Evolutionary conservation across 2,797 vertebrate species (phyloP), one percentile per base, ranked within the genome.

Genomic region (Carduelis carduelis): DNA sequence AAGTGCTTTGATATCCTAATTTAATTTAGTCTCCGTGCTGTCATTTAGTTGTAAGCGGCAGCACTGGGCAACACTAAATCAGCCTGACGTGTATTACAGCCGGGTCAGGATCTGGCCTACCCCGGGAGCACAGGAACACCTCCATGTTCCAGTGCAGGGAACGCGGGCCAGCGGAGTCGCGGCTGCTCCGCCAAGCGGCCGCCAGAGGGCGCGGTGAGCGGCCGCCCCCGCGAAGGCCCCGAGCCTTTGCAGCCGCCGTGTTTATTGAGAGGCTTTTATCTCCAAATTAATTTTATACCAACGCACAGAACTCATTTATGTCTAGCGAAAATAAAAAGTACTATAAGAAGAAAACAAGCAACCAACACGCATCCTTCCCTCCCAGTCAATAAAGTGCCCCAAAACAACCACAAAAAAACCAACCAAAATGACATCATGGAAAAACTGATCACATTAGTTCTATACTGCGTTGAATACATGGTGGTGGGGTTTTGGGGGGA

Each of bases 51-150:
- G 14, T 46, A 83, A 85, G n/a, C 39, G 46, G 70, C 39, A 88
- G 17, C 28, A 56, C 0, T 14, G 11, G 11, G 23, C 60, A 77
- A 32, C 27, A 83, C 21, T 9, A 34, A 30, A 61, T 9, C 18
- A 52, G 6, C 44, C 49, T 37, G 13, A 57, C 37, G 56, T 2
- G 43, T 7, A 34, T 23, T 14, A 11, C 9, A 37, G 10, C 53
- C 30, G 0, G 50, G 13, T 16, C 21, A 57, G 65, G 28, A 64
- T 9, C 18, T 19, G 20, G 56, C 37, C 68, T 6, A 16, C 7
- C 2, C 8, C 0, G 0, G 27, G 34, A 24, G 37, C 22, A 23
- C 11, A 21, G 20, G 35, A 44, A 30, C 28, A n/a, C 10, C n/a
- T 65, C 70, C 81, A 3, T 17, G 68, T 23, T 41, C 8, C 63